phyloP scores from a whole-genome alignment of 2,797 vertebrate species.

The Cuculus canorus region DNA sequence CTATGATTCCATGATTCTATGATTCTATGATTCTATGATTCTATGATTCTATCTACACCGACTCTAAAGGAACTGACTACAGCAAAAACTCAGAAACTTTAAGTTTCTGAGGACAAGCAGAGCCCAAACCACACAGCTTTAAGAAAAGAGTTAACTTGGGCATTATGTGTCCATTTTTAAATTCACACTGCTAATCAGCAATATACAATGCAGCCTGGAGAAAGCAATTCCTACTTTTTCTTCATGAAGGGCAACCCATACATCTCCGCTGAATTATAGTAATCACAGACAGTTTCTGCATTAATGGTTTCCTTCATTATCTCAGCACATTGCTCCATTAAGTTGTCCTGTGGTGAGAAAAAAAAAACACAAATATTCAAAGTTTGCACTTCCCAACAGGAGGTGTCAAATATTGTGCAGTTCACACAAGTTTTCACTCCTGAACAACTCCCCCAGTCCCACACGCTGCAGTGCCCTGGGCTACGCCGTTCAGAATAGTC shows the following conservation, averaged over 20 bases:
- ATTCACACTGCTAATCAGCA: not conserved
- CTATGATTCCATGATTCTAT: too few relatives aligned
- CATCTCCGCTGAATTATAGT: constrained; percentile 88
- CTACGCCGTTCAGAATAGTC: rapidly evolving
- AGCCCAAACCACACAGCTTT: not conserved
- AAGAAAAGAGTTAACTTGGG: not conserved
- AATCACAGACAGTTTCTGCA: constrained; percentile 91
- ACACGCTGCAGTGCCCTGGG: rapidly evolving
- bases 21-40: too few relatives aligned
- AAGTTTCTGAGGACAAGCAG: not conserved
- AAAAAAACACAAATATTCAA: not conserved
- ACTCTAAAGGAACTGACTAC: not conserved
- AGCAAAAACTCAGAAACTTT: not conserved
- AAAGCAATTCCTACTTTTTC: constrained; percentile 86
- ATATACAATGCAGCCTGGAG: not conserved
- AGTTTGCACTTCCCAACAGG: not conserved
- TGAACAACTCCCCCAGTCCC: not conserved
- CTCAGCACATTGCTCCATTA: constrained; percentile 98
- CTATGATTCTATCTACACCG: too few relatives aligned
- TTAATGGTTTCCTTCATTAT: constrained; percentile 98
- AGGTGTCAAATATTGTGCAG: not conserved
- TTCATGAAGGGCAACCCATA: constrained; percentile 95
- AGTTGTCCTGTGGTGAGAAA: constrained; percentile 84
- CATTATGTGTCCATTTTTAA: not conserved
- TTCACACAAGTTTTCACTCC: not conserved